A percentile compares a stretch with the other conserved stretches of the same genome.
Evolutionary conservation across 2,797 vertebrate genomes (phyloP).

Genomic region (Gambelia wislizenii): DNA sequence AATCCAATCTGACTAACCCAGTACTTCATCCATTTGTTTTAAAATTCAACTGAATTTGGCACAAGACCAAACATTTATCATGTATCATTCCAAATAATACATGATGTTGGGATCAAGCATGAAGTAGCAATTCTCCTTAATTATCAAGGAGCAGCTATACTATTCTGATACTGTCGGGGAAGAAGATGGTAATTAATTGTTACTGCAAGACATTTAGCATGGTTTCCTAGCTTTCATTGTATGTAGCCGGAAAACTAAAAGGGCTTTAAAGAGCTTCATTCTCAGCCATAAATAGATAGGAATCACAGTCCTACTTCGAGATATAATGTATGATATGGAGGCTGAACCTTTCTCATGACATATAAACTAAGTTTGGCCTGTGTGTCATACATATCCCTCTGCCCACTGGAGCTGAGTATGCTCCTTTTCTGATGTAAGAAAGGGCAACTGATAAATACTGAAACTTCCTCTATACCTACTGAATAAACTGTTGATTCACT

Average conservation of each 20-base stretch:
- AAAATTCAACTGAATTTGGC: neutral
- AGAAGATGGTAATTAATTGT: neutral
- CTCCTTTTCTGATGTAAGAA: neutral
- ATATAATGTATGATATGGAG: neutral
- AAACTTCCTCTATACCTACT: neutral
- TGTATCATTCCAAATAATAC: neutral
- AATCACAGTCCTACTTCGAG: neutral
- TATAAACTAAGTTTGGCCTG: too few species aligned
- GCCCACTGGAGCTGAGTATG: neutral
- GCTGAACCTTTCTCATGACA: too few species aligned
- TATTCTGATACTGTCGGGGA: neutral
- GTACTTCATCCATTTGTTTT: neutral
- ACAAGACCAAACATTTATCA: neutral
- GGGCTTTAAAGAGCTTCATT: neutral
- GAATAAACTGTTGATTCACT: neutral
- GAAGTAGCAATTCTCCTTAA: neutral
- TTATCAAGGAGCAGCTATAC: neutral
- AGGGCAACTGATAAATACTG: neutral
- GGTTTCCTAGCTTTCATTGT: neutral
- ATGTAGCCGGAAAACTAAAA: neutral
- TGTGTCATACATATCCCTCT: neutral
- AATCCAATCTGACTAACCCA: neutral
- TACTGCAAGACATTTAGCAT: neutral
- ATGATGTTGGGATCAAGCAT: neutral
- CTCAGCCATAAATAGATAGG: neutral